Conservation (phyloP, 2,888 invertebrate genomes). For the Xestia c-nigrum region DNA sequence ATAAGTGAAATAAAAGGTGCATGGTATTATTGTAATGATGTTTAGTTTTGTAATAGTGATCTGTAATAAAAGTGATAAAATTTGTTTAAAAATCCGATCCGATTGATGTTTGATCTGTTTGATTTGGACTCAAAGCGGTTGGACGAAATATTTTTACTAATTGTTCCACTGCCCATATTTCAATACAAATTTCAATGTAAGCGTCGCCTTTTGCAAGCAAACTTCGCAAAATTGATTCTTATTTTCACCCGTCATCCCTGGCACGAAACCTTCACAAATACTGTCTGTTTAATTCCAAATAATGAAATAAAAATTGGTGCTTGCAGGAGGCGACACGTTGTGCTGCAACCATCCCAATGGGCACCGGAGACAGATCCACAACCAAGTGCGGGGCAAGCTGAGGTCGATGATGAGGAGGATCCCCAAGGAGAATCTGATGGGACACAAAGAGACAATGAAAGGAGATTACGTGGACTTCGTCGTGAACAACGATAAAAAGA, state of each 20-base stretch:
- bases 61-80: neutral
- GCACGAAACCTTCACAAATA: slow-evolving; percentile 10
- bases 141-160: neutral
- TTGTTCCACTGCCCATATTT: neutral
- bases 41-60: neutral
- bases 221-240: slow-evolving; percentile 65
- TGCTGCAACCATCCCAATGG: slow-evolving; percentile 80
- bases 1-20: neutral
- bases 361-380: slow-evolving; percentile 82
- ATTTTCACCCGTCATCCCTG: slow-evolving; percentile 16
- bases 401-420: slow-evolving; percentile 76
- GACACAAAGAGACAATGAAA: slow-evolving; percentile 67
- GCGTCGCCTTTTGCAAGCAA: slow-evolving; percentile 80
- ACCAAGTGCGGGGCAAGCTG: slow-evolving; percentile 78
- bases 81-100: neutral
- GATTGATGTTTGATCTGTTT: too few relatives aligned
- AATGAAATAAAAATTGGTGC: slow-evolving; percentile 77
- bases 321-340: slow-evolving; percentile 87
- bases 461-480: slow-evolving; percentile 86
- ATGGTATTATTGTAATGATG: neutral
- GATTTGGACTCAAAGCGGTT: neutral
- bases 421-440: slow-evolving; percentile 83
- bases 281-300: slow-evolving; percentile 50
- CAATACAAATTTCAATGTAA: neutral
- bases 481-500: slow-evolving; percentile 83